phyloP scores from a whole-genome alignment of 2,888 invertebrate species.

The Lepidocyrtoides sp. region DNA sequence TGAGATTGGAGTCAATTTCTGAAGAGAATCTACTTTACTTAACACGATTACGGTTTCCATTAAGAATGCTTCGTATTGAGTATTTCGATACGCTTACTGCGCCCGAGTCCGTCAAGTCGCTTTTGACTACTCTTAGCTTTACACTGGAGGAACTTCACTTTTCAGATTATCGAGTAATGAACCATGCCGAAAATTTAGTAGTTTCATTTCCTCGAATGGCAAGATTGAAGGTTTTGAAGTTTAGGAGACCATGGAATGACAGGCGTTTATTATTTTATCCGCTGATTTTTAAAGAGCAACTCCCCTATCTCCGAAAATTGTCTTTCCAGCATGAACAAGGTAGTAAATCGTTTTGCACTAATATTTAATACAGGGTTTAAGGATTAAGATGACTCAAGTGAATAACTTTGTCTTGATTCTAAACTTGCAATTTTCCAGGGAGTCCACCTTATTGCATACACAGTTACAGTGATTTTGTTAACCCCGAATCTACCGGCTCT shows the following conservation, averaged over 20 bases:
- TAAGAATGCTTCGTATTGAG: constrained; percentile 72
- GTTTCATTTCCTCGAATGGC: constrained; percentile 74
- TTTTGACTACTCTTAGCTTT: constrained; percentile 74
- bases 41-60: constrained; percentile 64
- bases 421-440: constrained; percentile 34
- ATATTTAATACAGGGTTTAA: too few species aligned
- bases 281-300: constrained; percentile 64
- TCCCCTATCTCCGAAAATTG: constrained; percentile 62
- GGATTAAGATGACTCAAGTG: too few species aligned
- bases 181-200: constrained; percentile 72
- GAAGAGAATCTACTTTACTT: constrained; percentile 71
- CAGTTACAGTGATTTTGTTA: constrained; percentile 73
- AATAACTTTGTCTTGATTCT: too few species aligned
- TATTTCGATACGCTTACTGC: constrained; percentile 76
- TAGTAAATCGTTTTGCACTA: too few species aligned
- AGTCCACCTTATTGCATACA: constrained; percentile 77
- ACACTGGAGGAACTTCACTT: constrained; percentile 74
- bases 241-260: constrained; percentile 74
- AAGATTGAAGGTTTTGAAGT: constrained; percentile 55
- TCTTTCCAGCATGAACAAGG: constrained; percentile 76
- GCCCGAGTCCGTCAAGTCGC: constrained; percentile 70
- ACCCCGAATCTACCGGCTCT: constrained; percentile 68
- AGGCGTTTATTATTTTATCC: constrained; percentile 69
- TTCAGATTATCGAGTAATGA: constrained; percentile 75
- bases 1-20: constrained; percentile 71